phyloP scores from a whole-genome alignment of 2,797 vertebrate species.

The Vespertilio murinus region DNA sequence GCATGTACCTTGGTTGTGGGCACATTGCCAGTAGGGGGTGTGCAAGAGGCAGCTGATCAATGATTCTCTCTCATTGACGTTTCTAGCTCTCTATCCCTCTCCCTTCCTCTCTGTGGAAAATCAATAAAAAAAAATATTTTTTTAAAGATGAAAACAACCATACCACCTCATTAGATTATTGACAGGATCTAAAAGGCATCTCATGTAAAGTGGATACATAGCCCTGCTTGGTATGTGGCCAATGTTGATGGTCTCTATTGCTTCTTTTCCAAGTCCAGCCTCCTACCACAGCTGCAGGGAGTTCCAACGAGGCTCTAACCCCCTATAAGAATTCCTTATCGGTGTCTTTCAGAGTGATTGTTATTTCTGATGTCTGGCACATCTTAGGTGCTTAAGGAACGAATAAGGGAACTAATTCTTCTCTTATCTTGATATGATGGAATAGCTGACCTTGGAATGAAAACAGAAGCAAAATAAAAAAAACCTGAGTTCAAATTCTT shows the following conservation, averaged over 20 bases:
- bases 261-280: background rate
- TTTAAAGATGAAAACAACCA: background rate
- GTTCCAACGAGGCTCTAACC: background rate
- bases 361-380: background rate
- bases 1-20: too few species aligned
- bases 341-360: background rate
- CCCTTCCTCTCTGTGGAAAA: too few species aligned
- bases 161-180: background rate
- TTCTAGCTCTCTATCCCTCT: too few species aligned
- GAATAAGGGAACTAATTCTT: background rate
- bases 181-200: background rate
- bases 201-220: background rate
- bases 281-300: background rate
- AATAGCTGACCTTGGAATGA: background rate
- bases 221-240: background rate
- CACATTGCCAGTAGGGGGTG: too few species aligned
- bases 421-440: background rate
- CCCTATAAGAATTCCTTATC: background rate
- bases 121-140: too few species aligned
- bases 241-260: background rate
- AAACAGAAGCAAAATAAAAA: background rate
- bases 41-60: too few species aligned
- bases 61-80: too few species aligned
- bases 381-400: background rate
- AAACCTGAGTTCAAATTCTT: background rate